Conservation (phyloP, 2,797 vertebrate species). For the Iguana delicatissima region DNA sequence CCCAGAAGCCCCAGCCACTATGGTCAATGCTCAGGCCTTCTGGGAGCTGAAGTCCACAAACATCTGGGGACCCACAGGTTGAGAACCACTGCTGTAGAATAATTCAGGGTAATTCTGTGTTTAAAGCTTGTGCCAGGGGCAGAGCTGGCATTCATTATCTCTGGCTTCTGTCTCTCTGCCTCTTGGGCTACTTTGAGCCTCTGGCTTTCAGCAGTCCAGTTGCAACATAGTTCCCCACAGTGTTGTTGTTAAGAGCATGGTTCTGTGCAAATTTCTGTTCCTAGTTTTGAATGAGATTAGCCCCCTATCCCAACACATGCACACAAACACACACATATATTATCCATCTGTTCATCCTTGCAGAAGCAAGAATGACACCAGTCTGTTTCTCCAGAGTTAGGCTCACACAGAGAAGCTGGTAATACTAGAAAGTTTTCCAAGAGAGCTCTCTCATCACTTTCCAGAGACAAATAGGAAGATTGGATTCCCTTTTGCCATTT, state of each 20-base stretch:
- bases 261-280: slow-evolving; percentile 71
- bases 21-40: too few species aligned
- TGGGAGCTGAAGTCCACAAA: too few species aligned
- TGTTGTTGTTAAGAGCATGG: slow-evolving; percentile 58
- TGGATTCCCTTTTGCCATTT: not conserved
- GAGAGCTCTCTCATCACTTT: not conserved
- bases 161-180: slow-evolving; percentile 55
- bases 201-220: slow-evolving; percentile 71
- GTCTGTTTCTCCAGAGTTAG: slow-evolving; percentile 6
- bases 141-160: slow-evolving; percentile 66
- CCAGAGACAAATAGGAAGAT: not conserved
- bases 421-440: not conserved
- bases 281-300: slow-evolving; percentile 66
- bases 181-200: slow-evolving; percentile 64
- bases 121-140: slow-evolving; percentile 77
- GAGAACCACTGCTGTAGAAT: too few species aligned
- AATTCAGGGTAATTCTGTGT: slow-evolving; percentile 69
- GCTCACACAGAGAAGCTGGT: not conserved
- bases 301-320: slow-evolving; percentile 23
- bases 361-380: slow-evolving; percentile 31
- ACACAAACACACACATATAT: slow-evolving; percentile 28
- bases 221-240: slow-evolving; percentile 54
- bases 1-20: too few species aligned
- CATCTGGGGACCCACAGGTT: too few species aligned
- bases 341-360: slow-evolving; percentile 5